phyloP scores from a whole-genome alignment of 2,797 vertebrate genomes.

The Tapirus indicus region DNA sequence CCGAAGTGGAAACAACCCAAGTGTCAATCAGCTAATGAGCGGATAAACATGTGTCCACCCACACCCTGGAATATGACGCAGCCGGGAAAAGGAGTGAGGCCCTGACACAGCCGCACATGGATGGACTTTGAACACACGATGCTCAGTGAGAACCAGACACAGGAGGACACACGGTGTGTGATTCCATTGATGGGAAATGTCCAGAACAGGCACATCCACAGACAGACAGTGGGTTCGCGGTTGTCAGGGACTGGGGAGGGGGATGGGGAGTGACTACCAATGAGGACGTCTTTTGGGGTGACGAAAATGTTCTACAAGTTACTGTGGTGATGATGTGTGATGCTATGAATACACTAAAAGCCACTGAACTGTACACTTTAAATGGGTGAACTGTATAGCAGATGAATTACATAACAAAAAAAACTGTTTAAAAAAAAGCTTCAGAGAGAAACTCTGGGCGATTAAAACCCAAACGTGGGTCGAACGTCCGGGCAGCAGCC shows the following conservation, averaged over 20 bases:
- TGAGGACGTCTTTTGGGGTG: background rate
- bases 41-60: background rate
- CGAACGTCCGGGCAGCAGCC: background rate
- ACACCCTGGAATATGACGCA: background rate
- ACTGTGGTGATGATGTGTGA: fast-evolving
- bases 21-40: background rate
- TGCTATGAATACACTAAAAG: background rate
- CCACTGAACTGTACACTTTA: background rate
- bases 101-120: background rate
- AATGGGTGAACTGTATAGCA: fast-evolving
- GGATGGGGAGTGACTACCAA: background rate
- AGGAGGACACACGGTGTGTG: background rate
- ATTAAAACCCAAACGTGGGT: background rate
- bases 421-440: background rate
- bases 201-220: background rate
- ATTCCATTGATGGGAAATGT: background rate
- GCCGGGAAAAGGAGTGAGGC: background rate
- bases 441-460: background rate
- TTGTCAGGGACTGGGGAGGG: background rate
- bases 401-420: background rate
- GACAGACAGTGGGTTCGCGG: background rate
- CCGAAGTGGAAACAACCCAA: background rate
- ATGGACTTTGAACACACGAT: background rate
- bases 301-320: background rate
- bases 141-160: background rate